Percentiles rank a stretch among this genome's conserved stretches.
These are phyloP conservation scores for Drosophila simulans DNA, from an alignment of 1,140 invertebrate genomes.

Conservation along the genomic window DNA sequence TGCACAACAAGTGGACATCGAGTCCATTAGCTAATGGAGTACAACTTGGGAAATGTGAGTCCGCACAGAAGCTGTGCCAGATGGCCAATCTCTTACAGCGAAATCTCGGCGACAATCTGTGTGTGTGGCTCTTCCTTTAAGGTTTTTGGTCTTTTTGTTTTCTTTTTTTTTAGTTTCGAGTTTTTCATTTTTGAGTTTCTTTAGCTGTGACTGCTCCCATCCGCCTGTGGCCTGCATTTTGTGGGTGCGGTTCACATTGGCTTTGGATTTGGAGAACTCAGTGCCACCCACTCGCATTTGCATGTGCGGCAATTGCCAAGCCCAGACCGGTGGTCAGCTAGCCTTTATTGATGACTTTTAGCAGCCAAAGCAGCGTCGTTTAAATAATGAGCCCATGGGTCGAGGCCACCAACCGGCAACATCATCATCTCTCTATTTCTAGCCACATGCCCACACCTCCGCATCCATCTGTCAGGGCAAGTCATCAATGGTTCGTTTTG, in stretches of 20 bases:
- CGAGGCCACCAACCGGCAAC: constrained; percentile 36
- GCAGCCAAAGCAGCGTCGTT: constrained; percentile 76
- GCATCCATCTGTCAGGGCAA: constrained; percentile 69
- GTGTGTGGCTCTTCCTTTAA: constrained; percentile 19
- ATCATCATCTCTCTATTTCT: constrained; percentile 44
- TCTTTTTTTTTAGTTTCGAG: constrained; percentile 5
- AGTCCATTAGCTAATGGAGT: constrained; percentile 45
- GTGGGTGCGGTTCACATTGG: constrained; percentile 37
- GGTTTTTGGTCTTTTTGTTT: background rate
- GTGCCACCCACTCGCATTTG: constrained; percentile 79
- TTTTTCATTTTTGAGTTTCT: constrained; percentile 19
- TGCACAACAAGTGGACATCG: constrained; percentile 36
- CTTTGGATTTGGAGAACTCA: constrained; percentile 13
- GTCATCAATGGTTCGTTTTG: constrained; percentile 60
- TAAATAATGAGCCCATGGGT: constrained; percentile 77
- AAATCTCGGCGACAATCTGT: constrained; percentile 37
- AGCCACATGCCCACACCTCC: constrained; percentile 38
- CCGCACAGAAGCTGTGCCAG: background rate
- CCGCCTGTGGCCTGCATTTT: constrained; percentile 38
- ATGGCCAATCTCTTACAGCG: constrained; percentile 26
- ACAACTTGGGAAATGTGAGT: background rate
- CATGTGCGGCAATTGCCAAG: constrained; percentile 73
- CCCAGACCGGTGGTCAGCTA: constrained; percentile 68
- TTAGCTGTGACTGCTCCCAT: constrained; percentile 47
- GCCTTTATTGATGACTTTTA: constrained; percentile 79